phyloP scores from a whole-genome alignment of 2,113 vertebrate genomes.

The Orthonyx spaldingii region DNA sequence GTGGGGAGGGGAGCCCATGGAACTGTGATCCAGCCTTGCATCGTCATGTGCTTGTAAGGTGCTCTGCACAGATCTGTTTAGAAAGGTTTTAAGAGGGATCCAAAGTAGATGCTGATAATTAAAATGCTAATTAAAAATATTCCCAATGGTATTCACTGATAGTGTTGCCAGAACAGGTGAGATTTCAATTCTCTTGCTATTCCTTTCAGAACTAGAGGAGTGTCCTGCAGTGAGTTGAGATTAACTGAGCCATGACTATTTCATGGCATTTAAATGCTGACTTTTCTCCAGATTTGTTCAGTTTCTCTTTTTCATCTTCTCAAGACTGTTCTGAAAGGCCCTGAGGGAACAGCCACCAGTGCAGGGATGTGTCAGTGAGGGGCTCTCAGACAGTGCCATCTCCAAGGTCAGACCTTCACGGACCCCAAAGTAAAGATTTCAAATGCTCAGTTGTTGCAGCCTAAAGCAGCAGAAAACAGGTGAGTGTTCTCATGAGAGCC shows the following conservation, averaged over 20 bases:
- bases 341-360: background rate
- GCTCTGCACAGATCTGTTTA: background rate
- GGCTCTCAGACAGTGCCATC: background rate
- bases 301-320: background rate
- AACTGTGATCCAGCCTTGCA: background rate
- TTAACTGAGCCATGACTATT: background rate
- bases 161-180: background rate
- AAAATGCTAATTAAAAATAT: slow-evolving; percentile 1
- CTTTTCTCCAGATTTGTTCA: background rate
- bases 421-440: background rate
- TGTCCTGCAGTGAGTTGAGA: background rate
- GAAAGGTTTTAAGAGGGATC: background rate
- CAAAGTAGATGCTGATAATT: background rate
- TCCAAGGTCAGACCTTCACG: background rate
- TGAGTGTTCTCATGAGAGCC: background rate
- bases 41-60: background rate
- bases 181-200: background rate
- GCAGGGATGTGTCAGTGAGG: background rate
- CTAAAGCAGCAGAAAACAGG: background rate
- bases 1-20: background rate
- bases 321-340: background rate
- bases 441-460: background rate
- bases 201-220: background rate
- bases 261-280: background rate
- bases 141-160: background rate